These are phyloP conservation scores for Ladona fulva DNA, from an alignment of 1,140 invertebrate species.

Conservation along the genomic window DNA sequence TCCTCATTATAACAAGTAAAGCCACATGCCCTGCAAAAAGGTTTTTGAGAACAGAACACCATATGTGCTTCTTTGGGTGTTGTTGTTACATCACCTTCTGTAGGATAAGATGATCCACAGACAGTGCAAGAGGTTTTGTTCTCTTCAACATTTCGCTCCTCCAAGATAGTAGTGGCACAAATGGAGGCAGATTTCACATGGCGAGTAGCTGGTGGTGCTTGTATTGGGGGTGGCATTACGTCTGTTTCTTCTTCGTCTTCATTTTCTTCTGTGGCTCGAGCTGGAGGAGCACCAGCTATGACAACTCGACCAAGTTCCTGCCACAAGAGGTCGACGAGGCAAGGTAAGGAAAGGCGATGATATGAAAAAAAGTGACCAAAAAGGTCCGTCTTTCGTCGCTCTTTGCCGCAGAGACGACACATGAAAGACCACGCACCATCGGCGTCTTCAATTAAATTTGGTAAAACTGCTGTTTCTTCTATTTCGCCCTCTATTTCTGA, in stretches of 20 bases:
- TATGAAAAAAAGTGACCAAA: constrained; percentile 23
- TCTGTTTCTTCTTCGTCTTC: constrained; percentile 9
- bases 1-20: background rate
- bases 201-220: constrained; percentile 7
- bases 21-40: background rate
- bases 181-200: background rate
- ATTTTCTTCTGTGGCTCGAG: background rate
- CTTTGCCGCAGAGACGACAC: constrained; percentile 21
- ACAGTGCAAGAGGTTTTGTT: background rate
- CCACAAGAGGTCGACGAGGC: constrained; percentile 18
- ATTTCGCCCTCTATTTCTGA: background rate
- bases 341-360: constrained; percentile 19
- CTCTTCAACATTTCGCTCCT: background rate
- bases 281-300: constrained; percentile 18
- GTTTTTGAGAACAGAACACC: background rate
- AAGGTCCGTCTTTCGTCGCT: constrained; percentile 19
- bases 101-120: background rate
- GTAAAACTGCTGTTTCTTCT: constrained; percentile 1
- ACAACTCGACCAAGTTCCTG: constrained; percentile 17
- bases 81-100: background rate
- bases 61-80: background rate
- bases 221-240: constrained; percentile 18
- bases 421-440: constrained; percentile 19
- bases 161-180: background rate
- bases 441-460: constrained; percentile 12